Percentiles rank a stretch among this genome's conserved stretches.
These are phyloP conservation scores for Elysia crispata DNA, from an alignment of 2,888 invertebrate genomes.

Conservation along the genomic window DNA sequence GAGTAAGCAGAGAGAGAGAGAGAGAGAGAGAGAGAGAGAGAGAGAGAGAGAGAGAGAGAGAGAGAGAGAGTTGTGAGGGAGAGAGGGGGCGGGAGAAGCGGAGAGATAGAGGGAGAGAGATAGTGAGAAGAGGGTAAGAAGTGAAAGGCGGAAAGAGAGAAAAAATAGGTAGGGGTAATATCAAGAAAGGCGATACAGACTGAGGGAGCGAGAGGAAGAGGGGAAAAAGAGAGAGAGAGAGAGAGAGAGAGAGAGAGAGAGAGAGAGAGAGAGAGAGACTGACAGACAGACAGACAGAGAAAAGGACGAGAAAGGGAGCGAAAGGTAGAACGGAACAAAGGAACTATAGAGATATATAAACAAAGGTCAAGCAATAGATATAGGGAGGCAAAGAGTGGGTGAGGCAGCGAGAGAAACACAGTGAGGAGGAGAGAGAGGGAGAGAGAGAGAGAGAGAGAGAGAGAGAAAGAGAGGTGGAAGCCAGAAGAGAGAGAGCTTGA, in stretches of 20 bases:
- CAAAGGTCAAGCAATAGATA: too few species aligned
- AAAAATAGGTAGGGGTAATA: not conserved
- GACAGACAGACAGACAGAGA: not conserved
- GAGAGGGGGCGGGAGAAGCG: too few species aligned
- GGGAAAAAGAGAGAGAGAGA: not conserved
- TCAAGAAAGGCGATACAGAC: not conserved
- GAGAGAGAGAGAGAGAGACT: not conserved
- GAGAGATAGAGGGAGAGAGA: not conserved
- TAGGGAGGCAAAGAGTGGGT: too few species aligned
- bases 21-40: not conserved
- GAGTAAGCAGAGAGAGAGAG: not conserved
- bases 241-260: conserved; percentile 2
- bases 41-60: not conserved
- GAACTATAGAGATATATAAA: too few species aligned
- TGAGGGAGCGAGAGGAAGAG: not conserved
- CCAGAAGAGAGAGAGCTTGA: too few species aligned
- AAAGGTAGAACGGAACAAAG: too few species aligned
- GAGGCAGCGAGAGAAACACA: too few species aligned
- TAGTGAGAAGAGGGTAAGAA: not conserved
- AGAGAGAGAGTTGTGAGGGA: not conserved
- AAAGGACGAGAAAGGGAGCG: not conserved
- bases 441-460: too few species aligned
- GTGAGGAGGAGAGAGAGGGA: too few species aligned
- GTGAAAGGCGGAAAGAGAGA: not conserved
- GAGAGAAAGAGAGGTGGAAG: too few species aligned